Base-by-base conservation (phyloP, 2,888 invertebrate genomes). In the Lasioglossum marginatum region DNA sequence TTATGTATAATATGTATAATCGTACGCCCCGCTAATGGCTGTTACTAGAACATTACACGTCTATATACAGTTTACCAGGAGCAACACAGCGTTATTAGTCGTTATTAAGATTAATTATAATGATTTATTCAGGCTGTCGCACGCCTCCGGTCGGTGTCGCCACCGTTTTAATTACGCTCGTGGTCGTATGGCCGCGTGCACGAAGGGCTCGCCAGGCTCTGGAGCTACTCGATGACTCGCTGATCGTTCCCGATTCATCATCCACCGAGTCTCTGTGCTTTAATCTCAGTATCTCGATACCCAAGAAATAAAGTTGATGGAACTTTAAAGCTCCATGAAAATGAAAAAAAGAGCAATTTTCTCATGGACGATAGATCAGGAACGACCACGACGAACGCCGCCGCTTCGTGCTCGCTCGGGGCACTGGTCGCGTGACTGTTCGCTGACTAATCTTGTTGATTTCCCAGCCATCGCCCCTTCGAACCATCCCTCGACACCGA, bases 41-140 rank as follows among this genome's bases (percentile, higher is more conserved):
- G 71, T 74, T 85, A 81, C 86, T 90, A 85, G 88, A 88, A 89
- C 84, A 84, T 87, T 92, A 92, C 92, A 93, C 91, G 91, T 91
- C 91, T 93, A 93, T 93, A 91, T 94, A 93, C 92, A 93, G 83
- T 73, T 68, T 92, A 77, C 45, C 92, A 90, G 73, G 92, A 94
- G 92, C 92, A 93, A 92, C 92, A 92, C 92, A 92, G 91, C 90
- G 87, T 92, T 90, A 88, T 90, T 90, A 80, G 76, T 82, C 66
- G 74, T 82, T 79, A 66, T 83, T 85, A 79, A 77, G 81, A 79
- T 71, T 79, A 82, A 81, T 90, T 77, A 79, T 76, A 82, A 75
- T 63, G 48, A 89, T 74, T 70, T 68, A 60, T 77, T 60, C 73
- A 45, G 48, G 79, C 73, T 71, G 70, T 75, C 76, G 27, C 73